Evolutionary conservation across 30 jellyfish, hydroid and myxozoan species (phyloP), one percentile per base, ranked within the genome.

Genomic region (Morbakka virulenta): DNA sequence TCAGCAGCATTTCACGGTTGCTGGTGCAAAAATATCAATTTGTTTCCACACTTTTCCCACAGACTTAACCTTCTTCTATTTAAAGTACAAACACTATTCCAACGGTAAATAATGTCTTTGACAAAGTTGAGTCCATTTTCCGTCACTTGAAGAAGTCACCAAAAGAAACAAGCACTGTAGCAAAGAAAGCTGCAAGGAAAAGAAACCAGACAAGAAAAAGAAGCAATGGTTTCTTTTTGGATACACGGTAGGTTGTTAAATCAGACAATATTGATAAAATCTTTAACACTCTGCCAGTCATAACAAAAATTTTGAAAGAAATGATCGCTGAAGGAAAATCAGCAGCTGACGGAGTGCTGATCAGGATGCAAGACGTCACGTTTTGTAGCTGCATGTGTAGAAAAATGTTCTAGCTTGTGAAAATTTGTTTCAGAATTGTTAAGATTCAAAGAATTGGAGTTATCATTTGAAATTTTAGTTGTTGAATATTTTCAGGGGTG

Each of bases 121-220:
- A 50, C 17, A 57, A 41, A 74, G 57, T 74, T 34, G 86, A 76
- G 26, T 50, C 78, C 31, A 57, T 74, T 23, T 74, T 32, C 77
- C 79, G 62, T 62, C 32, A 22, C n/a, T 27, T 74, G 31, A 76
- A 74, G 35, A 76, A 76, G 20, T 74, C 86, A 12, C 86, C 86
- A n/a, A 49, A 74, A 51, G 30, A 26, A 76, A 26, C 79, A 74
- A 25, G 77, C 71, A 34, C 30, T 74, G 79, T 74, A 74, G 64
- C 30, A 74, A 57, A 52, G 35, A 21, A 11, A 74, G 64, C 57
- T 35, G 27, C 11, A 33, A 64, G 22, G 28, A 26, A 74, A 20
- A 49, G 63, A 30, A 74, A 51, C 11, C 3, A 41, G 2, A 22
- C 21, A 25, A 68, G 79, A 30, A 74, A 53, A 30, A 74, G 32